These are phyloP conservation scores for Tachysurus vachellii DNA, from an alignment of 2,113 vertebrate genomes.

Conservation along the genomic window DNA sequence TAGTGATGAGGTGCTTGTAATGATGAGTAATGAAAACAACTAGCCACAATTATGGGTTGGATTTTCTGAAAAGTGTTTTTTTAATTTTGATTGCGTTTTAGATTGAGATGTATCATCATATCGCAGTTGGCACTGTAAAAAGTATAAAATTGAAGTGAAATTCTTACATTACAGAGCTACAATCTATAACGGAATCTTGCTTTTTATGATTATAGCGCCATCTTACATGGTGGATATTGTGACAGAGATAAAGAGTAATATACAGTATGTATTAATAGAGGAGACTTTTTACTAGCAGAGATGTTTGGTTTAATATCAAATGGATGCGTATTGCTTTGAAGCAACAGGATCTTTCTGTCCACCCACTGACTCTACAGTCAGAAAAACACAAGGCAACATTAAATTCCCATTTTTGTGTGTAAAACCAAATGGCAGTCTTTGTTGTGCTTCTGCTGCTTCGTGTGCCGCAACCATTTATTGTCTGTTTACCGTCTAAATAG, in stretches of 20 bases:
- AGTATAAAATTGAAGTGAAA: neutral
- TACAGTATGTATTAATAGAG: neutral
- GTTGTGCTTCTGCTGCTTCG: constrained; percentile 8
- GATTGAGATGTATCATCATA: neutral
- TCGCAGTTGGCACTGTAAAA: neutral
- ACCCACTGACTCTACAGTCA: neutral
- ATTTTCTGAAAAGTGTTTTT: neutral
- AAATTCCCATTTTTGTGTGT: constrained; percentile 20
- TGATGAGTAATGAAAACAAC: neutral
- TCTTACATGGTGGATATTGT: neutral
- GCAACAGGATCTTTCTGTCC: constrained; percentile 1
- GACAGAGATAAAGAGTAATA: neutral
- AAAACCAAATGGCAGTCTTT: constrained; percentile 30
- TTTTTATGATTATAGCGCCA: neutral
- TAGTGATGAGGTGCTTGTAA: neutral
- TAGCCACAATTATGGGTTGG: neutral
- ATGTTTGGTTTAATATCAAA: neutral
- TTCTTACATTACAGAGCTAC: neutral
- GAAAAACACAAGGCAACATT: constrained; percentile 24
- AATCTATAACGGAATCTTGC: neutral
- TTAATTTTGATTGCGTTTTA: neutral
- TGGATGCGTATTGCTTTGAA: constrained; percentile 10
- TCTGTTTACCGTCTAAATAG: constrained; percentile 38
- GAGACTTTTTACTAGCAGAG: neutral
- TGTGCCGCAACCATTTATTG: constrained; percentile 14